phyloP scores from a whole-genome alignment of 2,113 vertebrate genomes.

The Camarhynchus parvulus region DNA sequence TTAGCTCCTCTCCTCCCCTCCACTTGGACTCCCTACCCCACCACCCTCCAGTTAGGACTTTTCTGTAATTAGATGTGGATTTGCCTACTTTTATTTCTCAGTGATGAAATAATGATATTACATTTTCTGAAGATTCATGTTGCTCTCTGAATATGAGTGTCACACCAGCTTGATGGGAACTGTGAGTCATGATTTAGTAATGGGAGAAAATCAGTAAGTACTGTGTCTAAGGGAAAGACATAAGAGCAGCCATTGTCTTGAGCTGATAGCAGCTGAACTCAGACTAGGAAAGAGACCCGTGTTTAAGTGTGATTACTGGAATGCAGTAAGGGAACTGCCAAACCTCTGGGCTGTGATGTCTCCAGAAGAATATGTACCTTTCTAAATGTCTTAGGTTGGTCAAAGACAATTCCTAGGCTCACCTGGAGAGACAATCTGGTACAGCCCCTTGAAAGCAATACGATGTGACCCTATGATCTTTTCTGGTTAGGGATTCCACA shows the following conservation, averaged over 20 bases:
- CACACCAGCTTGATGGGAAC: not conserved
- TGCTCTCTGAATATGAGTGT: not conserved
- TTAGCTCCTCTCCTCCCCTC: not conserved
- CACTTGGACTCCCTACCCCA: not conserved
- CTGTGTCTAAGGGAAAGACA: not conserved
- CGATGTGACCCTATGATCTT: not conserved
- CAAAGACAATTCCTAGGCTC: not conserved
- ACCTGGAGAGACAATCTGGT: not conserved
- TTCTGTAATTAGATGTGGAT: not conserved
- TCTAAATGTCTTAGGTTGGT: not conserved
- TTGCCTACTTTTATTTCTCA: not conserved
- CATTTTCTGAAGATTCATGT: not conserved
- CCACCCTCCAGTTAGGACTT: not conserved
- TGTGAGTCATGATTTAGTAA: not conserved
- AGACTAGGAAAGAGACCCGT: not conserved
- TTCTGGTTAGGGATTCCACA: not conserved
- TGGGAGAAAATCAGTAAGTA: not conserved
- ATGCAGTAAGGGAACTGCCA: not conserved
- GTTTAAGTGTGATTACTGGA: not conserved
- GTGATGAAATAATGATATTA: not conserved
- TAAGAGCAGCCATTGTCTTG: not conserved
- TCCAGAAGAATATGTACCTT: not conserved
- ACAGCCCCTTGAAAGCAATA: not conserved
- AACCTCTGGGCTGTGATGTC: not conserved
- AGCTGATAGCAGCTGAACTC: not conserved